Percentiles rank a stretch among this genome's conserved stretches.
Evolutionary conservation across 2,888 invertebrate genomes (phyloP).

Genomic region (Mythimna lalbum): DNA sequence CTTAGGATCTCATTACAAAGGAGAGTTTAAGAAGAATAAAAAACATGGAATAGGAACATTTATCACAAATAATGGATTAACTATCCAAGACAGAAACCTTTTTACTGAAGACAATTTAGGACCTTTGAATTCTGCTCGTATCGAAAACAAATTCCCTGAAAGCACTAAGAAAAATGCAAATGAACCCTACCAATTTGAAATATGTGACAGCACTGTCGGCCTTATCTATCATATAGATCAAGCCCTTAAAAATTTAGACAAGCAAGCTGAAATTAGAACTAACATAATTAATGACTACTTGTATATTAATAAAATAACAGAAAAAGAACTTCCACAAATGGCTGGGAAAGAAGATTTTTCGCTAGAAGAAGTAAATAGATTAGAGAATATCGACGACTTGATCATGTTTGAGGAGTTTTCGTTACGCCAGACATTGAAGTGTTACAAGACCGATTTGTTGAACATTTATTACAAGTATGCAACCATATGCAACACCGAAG

Average conservation of each 20-base stretch:
- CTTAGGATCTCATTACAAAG: constrained; percentile 89
- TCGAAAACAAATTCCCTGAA: constrained; percentile 37
- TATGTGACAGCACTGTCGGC: constrained; percentile 82
- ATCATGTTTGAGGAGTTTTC: constrained; percentile 84
- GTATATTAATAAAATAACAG: constrained; percentile 72
- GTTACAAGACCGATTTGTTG: constrained; percentile 86
- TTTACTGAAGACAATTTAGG: constrained; percentile 89
- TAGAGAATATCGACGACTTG: constrained; percentile 68
- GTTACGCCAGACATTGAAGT: constrained; percentile 83
- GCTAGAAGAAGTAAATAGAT: constrained; percentile 30
- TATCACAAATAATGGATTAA: constrained; percentile 90
- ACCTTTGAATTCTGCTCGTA: constrained; percentile 63
- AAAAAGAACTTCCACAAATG: constrained; percentile 42
- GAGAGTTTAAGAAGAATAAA: constrained; percentile 89
- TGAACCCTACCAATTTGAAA: constrained; percentile 76
- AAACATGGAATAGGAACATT: constrained; percentile 90
- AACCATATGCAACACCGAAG: constrained; percentile 81
- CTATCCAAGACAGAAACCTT: constrained; percentile 85
- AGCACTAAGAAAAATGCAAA: constrained; percentile 56
- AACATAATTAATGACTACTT: constrained; percentile 78
- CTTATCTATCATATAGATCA: constrained; percentile 84
- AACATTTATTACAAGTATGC: constrained; percentile 89
- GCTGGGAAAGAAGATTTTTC: constrained; percentile 54
- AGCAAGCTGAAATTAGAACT: constrained; percentile 72
- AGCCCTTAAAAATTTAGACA: constrained; percentile 81